These are phyloP conservation scores for Pelodytes ibericus DNA, from an alignment of 2,797 vertebrate genomes.

Conservation along the genomic window DNA sequence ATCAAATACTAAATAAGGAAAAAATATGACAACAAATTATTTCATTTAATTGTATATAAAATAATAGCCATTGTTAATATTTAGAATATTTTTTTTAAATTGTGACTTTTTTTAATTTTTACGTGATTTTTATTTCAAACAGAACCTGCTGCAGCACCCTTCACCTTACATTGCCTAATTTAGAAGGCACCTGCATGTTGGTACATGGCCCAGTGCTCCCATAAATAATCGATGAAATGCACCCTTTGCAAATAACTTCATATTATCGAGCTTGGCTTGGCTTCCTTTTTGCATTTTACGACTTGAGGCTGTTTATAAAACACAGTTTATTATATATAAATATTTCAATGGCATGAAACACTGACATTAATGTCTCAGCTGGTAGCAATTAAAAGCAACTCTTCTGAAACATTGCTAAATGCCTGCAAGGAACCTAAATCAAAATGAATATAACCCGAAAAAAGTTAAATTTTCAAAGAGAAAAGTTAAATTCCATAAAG, in stretches of 20 bases:
- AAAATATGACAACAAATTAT: too few species aligned
- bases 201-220: conserved; percentile 18
- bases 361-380: conserved; percentile 51
- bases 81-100: too few species aligned
- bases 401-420: conserved; percentile 43
- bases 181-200: conserved; percentile 5
- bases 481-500: conserved; percentile 10
- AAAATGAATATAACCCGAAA: conserved; percentile 20
- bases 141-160: neutral
- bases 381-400: conserved; percentile 48
- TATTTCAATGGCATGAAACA: conserved; percentile 47
- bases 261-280: conserved; percentile 39
- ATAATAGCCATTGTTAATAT: too few species aligned
- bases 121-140: too few species aligned
- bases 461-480: conserved; percentile 1
- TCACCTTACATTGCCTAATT: neutral
- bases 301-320: conserved; percentile 44
- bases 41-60: too few species aligned
- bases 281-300: conserved; percentile 52
- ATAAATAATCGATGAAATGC: conserved; percentile 39
- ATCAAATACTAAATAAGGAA: too few species aligned
- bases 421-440: conserved; percentile 14
- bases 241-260: conserved; percentile 46
- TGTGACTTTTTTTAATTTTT: neutral
- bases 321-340: conserved; percentile 48